These are phyloP conservation scores for Archips xylosteana DNA, from an alignment of 2,888 invertebrate species.

Conservation along the genomic window DNA sequence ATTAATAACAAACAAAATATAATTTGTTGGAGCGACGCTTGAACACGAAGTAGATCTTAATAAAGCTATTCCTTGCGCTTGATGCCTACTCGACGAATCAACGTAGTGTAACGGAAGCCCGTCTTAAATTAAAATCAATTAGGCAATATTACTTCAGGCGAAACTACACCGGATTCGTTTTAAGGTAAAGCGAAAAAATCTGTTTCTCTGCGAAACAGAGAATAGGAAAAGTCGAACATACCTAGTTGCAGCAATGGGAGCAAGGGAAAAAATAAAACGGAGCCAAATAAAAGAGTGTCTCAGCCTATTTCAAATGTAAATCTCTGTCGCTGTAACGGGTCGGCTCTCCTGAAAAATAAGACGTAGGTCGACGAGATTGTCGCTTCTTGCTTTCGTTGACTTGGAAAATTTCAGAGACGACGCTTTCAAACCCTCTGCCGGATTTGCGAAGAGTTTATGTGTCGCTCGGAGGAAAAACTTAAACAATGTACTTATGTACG, in stretches of 20 bases:
- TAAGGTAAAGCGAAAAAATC: conserved; percentile 13
- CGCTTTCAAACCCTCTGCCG: conserved; percentile 63
- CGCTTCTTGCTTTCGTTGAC: conserved; percentile 74
- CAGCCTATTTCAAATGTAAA: conserved; percentile 80
- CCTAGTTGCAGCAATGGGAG: conserved; percentile 48
- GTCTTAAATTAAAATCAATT: conserved; percentile 24
- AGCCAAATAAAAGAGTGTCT: conserved; percentile 71
- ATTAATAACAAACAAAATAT: conserved; percentile 31
- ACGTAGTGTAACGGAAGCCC: background rate
- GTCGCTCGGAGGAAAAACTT: conserved; percentile 66
- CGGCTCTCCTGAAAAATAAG: conserved; percentile 75
- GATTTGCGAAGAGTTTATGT: conserved; percentile 75
- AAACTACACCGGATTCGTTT: conserved; percentile 1
- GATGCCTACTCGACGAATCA: conserved; percentile 16
- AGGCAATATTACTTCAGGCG: background rate
- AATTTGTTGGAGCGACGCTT: conserved; percentile 21
- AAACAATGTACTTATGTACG: conserved; percentile 58
- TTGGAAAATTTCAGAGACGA: conserved; percentile 71
- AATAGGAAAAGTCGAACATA: conserved; percentile 24
- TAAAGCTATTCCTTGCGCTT: conserved; percentile 12
- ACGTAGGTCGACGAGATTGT: conserved; percentile 73
- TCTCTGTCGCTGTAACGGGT: conserved; percentile 77
- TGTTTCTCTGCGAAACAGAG: conserved; percentile 21
- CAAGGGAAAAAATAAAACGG: conserved; percentile 65
- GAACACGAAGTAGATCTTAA: conserved; percentile 25